These are phyloP conservation scores for Loxodonta africana DNA, from an alignment of 2,113 vertebrate genomes.

Conservation along the genomic window DNA sequence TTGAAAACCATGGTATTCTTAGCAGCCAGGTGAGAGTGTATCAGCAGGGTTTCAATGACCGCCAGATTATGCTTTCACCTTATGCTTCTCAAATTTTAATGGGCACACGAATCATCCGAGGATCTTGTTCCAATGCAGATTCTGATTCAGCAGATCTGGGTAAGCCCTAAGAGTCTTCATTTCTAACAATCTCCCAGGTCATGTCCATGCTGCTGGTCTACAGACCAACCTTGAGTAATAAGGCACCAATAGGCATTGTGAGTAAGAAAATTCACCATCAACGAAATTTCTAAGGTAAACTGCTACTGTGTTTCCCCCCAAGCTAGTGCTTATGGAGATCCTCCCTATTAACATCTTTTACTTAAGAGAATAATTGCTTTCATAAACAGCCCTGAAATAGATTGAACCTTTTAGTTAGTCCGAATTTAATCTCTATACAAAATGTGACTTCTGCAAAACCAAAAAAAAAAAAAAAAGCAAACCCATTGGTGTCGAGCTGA, in stretches of 20 bases:
- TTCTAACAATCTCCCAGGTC: constrained; percentile 26
- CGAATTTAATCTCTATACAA: constrained; percentile 58
- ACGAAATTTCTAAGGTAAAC: constrained; percentile 13
- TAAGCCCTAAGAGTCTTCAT: background rate
- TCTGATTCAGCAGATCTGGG: background rate
- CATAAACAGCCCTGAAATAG: constrained; percentile 62
- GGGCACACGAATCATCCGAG: background rate
- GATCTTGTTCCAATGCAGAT: background rate
- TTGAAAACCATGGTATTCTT: background rate
- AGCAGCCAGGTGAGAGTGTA: background rate
- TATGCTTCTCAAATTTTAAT: background rate
- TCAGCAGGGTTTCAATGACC: background rate
- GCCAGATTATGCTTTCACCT: background rate
- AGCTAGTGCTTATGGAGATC: constrained; percentile 19
- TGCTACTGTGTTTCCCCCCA: background rate
- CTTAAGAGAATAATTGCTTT: constrained; percentile 63
- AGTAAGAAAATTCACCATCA: constrained; percentile 31
- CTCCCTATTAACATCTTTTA: constrained; percentile 57
- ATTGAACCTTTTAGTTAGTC: constrained; percentile 41
- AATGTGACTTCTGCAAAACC: background rate
- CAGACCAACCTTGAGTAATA: constrained; percentile 12
- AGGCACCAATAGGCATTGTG: background rate
- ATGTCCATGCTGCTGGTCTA: background rate
- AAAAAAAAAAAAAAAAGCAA: no score
- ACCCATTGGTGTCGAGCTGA: no score